Percentiles rank a stretch among this genome's conserved stretches.
These are phyloP conservation scores for Augiades crinisus DNA, from an alignment of 2,888 invertebrate genomes.

Conservation along the genomic window DNA sequence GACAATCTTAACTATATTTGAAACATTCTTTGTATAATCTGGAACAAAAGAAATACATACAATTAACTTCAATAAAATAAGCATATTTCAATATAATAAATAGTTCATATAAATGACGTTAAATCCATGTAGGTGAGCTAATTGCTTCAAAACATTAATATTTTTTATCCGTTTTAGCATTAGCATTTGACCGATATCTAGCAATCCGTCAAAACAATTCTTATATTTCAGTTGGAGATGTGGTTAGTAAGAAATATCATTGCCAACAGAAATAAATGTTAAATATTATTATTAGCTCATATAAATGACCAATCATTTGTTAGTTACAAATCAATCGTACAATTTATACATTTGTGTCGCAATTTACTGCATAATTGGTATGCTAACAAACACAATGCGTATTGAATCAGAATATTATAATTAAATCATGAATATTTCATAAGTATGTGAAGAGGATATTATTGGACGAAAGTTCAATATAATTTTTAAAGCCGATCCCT, in stretches of 20 bases:
- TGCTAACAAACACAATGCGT: constrained; percentile 9
- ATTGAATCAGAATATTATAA: constrained; percentile 19
- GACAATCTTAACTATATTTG: constrained; percentile 40
- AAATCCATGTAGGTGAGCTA: no score
- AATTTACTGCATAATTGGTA: constrained; percentile 22
- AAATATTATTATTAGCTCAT: neutral
- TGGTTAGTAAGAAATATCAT: no score
- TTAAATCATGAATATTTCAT: constrained; percentile 20
- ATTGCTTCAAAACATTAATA: no score
- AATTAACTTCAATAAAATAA: no score
- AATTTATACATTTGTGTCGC: constrained; percentile 7
- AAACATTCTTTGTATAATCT: constrained; percentile 50
- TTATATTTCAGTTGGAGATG: no score
- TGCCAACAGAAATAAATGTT: no score
- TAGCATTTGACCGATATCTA: no score
- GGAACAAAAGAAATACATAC: constrained; percentile 41
- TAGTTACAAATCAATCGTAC: constrained; percentile 6
- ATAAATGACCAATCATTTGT: no score
- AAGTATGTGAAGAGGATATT: constrained; percentile 14
- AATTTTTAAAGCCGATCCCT: constrained; percentile 48
- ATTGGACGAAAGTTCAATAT: constrained; percentile 20
- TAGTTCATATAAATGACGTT: neutral
- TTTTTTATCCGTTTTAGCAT: no score
- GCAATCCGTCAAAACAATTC: no score
- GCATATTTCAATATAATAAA: no score